Percentiles rank a stretch among this genome's conserved stretches.
Evolutionary conservation across 2,888 invertebrate species (phyloP).

Genomic region (Microchrysa polita): DNA sequence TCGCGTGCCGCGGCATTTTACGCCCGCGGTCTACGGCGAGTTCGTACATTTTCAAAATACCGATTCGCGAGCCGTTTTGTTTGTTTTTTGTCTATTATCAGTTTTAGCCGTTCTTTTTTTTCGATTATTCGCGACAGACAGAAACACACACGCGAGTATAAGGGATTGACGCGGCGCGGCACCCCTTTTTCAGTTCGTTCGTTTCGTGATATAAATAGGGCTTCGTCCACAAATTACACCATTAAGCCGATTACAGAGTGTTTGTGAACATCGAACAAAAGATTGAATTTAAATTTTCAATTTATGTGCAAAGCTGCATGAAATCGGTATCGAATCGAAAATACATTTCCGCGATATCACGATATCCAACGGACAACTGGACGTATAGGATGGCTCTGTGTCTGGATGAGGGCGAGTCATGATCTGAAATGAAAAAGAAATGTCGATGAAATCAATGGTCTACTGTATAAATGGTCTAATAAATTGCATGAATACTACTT

Average conservation of each 20-base stretch:
- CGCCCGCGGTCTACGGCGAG: conserved; percentile 48
- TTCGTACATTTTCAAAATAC: conserved; percentile 44
- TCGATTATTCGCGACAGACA: neutral
- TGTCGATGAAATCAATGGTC: neutral
- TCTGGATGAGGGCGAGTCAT: conserved; percentile 11
- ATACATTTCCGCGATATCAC: conserved; percentile 23
- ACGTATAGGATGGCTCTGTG: neutral
- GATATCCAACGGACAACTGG: neutral
- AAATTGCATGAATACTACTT: too few species aligned
- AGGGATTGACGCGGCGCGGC: too few species aligned
- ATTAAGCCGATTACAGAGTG: conserved; percentile 23
- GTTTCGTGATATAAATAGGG: neutral
- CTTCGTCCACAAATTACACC: neutral
- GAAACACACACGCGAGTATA: too few species aligned
- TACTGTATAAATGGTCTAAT: too few species aligned
- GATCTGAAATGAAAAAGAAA: conserved; percentile 26
- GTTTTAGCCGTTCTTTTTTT: neutral
- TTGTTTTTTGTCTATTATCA: neutral
- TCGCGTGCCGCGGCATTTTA: conserved; percentile 47
- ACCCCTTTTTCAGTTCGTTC: neutral
- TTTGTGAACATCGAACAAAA: conserved; percentile 18
- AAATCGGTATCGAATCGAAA: neutral
- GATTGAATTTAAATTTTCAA: conserved; percentile 27
- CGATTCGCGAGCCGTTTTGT: neutral
- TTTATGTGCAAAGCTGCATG: conserved; percentile 8